Percentiles rank a stretch among this genome's conserved stretches.
These are phyloP conservation scores for Trissonchulus latispiculum DNA, from an alignment of 2,888 invertebrate genomes.

Conservation along the genomic window DNA sequence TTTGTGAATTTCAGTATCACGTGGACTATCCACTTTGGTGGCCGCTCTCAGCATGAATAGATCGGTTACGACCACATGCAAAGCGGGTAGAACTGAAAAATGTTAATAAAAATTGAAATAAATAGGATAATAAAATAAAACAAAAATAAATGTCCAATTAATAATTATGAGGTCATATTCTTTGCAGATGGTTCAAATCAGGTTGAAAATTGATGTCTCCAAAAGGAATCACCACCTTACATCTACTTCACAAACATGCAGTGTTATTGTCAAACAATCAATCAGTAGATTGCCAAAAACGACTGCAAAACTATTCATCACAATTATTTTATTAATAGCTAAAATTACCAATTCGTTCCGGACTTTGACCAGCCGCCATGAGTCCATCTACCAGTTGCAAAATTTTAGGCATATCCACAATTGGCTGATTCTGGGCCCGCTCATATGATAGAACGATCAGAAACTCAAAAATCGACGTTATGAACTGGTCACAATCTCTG, in stretches of 20 bases:
- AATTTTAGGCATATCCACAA: constrained; percentile 82
- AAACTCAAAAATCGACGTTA: constrained; percentile 76
- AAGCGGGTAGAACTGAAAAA: constrained; percentile 58
- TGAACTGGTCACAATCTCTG: constrained; percentile 62
- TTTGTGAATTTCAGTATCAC: constrained; percentile 67
- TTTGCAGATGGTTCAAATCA: too few relatives aligned
- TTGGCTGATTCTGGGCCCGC: constrained; percentile 71
- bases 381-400: constrained; percentile 76
- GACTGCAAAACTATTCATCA: too few relatives aligned
- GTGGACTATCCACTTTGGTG: constrained; percentile 45
- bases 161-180: too few relatives aligned
- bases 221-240: too few relatives aligned
- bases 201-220: too few relatives aligned
- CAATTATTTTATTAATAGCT: too few relatives aligned
- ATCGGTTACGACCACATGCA: constrained; percentile 67
- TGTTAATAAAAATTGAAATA: too few relatives aligned
- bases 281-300: too few relatives aligned
- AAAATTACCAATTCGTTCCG: background rate
- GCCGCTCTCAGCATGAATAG: constrained; percentile 56
- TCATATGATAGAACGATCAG: constrained; percentile 79
- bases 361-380: constrained; percentile 66
- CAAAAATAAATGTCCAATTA: too few relatives aligned
- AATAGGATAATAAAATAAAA: too few relatives aligned
- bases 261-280: too few relatives aligned
- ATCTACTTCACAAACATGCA: too few relatives aligned